A percentile compares a stretch with the other conserved stretches of the same genome.
phyloP scores from a whole-genome alignment of 2,888 invertebrate species.

The Biston stratarius region DNA sequence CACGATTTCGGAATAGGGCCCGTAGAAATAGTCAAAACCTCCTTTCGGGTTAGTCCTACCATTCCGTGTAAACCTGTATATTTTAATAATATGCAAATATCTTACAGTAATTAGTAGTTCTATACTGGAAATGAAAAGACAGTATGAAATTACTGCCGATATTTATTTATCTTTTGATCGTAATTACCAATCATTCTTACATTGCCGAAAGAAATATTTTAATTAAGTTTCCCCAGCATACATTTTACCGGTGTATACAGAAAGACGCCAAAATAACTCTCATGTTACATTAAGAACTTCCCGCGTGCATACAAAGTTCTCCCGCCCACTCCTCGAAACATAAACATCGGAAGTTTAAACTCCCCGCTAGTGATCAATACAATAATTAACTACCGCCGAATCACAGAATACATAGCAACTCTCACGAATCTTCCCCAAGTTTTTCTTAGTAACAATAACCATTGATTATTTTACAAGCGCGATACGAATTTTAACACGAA shows the following conservation, averaged over 20 bases:
- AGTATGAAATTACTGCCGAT: no score
- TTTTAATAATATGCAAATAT: no score
- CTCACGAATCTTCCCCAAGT: conserved; percentile 34
- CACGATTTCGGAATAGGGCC: no score
- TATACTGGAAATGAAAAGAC: no score
- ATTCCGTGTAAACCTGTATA: no score
- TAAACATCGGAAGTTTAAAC: conserved; percentile 45
- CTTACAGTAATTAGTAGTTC: no score
- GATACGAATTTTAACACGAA: conserved; percentile 45
- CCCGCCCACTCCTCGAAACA: conserved; percentile 26
- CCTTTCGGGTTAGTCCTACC: no score
- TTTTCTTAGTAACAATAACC: conserved; percentile 55
- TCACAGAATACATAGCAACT: not conserved
- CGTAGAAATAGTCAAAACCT: no score
- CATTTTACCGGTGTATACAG: not conserved
- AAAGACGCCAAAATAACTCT: conserved; percentile 7
- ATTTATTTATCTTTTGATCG: no score
- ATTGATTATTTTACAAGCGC: conserved; percentile 47
- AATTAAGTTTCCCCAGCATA: conserved; percentile 1
- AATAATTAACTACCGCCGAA: conserved; percentile 38
- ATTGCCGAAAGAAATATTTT: no score
- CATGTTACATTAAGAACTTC: conserved; percentile 23
- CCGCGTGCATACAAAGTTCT: conserved; percentile 29
- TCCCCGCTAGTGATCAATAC: conserved; percentile 33
- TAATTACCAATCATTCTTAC: no score